A percentile compares a stretch with the other conserved stretches of the same genome.
Conservation (phyloP, 1,140 invertebrate species). For the Cydia pomonella region DNA sequence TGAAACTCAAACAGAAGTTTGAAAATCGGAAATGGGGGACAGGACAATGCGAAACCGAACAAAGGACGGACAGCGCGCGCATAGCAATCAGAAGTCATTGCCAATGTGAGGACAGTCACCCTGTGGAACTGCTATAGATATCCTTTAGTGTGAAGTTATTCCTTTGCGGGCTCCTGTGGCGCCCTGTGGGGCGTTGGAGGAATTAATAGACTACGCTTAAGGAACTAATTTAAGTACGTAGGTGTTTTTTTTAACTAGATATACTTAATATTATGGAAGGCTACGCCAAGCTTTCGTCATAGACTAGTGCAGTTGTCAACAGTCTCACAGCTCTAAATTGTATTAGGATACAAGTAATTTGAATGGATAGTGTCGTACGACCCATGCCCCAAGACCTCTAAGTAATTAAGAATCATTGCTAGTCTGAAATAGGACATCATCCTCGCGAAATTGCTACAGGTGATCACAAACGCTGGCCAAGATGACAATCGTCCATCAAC, state of each 20-base stretch:
- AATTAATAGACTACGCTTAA: background rate
- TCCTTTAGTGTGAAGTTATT: background rate
- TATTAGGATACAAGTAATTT: no score
- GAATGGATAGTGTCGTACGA: no score
- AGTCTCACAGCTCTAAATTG: no score
- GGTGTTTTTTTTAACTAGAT: background rate
- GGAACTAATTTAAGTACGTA: background rate
- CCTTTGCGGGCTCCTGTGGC: slow-evolving; percentile 1
- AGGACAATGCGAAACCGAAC: slow-evolving; percentile 67
- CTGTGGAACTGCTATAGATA: slow-evolving; percentile 25
- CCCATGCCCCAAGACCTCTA: no score
- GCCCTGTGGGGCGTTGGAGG: background rate
- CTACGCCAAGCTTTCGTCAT: no score
- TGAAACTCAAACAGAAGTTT: slow-evolving; percentile 46
- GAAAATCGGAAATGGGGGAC: slow-evolving; percentile 59
- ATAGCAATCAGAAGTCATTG: slow-evolving; percentile 65
- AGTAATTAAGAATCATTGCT: no score
- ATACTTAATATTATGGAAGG: no score
- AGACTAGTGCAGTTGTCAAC: no score
- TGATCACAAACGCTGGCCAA: no score
- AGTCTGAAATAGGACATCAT: no score
- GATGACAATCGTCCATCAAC: no score
- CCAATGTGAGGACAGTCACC: slow-evolving; percentile 43
- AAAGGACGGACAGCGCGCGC: slow-evolving; percentile 62
- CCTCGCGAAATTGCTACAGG: no score